Percentiles rank a stretch among this genome's conserved stretches.
Evolutionary conservation across 2,797 vertebrate species (phyloP).

Genomic region (Macroramphosus scolopax): DNA sequence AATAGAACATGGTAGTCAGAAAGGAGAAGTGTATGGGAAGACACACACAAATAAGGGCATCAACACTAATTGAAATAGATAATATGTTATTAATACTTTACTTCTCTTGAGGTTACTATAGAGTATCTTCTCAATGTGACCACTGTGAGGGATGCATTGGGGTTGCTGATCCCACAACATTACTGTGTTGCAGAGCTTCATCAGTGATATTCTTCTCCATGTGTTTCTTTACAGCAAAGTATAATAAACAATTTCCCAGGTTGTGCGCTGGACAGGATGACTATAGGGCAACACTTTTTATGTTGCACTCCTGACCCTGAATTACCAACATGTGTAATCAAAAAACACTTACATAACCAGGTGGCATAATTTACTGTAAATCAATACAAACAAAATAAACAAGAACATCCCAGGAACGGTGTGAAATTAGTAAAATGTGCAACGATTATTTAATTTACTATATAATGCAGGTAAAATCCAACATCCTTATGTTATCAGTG

Average conservation of each 20-base stretch:
- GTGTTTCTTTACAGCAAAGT: slow-evolving; percentile 48
- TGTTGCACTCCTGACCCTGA: slow-evolving; percentile 12
- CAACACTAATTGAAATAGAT: slow-evolving; percentile 35
- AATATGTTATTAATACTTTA: slow-evolving; percentile 37
- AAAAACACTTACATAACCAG: slow-evolving; percentile 22
- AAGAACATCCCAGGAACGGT: slow-evolving; percentile 37
- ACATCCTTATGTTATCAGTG: slow-evolving; percentile 17
- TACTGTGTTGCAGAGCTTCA: slow-evolving; percentile 22
- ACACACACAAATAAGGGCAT: slow-evolving; percentile 43
- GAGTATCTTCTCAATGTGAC: slow-evolving; percentile 3
- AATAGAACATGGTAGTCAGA: slow-evolving; percentile 56
- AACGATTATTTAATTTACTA: slow-evolving; percentile 29
- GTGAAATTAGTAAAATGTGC: slow-evolving; percentile 43
- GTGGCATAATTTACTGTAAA: slow-evolving; percentile 28
- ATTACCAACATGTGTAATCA: slow-evolving; percentile 15
- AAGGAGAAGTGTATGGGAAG: slow-evolving; percentile 34
- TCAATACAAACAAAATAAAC: slow-evolving; percentile 26
- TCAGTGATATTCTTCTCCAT: slow-evolving; percentile 48
- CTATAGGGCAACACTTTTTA: slow-evolving; percentile 20
- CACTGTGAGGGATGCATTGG: slow-evolving; percentile 12
- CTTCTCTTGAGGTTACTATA: slow-evolving; percentile 11
- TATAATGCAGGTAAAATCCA: slow-evolving; percentile 32
- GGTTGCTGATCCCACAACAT: slow-evolving; percentile 25
- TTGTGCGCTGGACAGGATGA: slow-evolving; percentile 21
- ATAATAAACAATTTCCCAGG: slow-evolving; percentile 35